Evolutionary conservation across 2,888 invertebrate genomes (phyloP), one percentile per base, ranked within the genome.

Genomic region (Ochlodes sylvanus): DNA sequence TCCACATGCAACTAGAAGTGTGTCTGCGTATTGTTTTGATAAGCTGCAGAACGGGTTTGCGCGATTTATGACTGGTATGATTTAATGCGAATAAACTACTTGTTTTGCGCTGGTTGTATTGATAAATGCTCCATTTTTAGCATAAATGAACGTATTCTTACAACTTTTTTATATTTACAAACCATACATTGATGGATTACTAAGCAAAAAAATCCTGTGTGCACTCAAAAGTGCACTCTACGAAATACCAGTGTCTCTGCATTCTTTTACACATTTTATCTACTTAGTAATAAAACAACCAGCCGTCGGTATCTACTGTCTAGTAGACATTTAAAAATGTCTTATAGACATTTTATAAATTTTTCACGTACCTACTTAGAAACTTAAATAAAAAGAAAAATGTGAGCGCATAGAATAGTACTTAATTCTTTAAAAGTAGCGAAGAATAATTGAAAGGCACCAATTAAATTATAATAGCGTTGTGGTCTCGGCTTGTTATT

Each of bases 21-120:
- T 93, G 92, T 92, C 90, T 91, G 92, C 87, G 92, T 92, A 93
- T 93, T 93, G 93, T 93, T 93, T 93, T 93, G 93, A 94, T 93
- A 93, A 92, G 93, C 92, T 92, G 91, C 82, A 85, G 85, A 93
- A 92, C 94, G 89, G 89, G 94, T 94, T 93, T 87, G 86, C 79
- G 78, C 88, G 91, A 94, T 93, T 93, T 94, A 93, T 90, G 87
- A 85, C 84, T 85, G 82, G 88, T 87, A 88, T 93, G 93, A 94
- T 94, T 93, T 93, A 93, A 93, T 89, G 90, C 87, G 93, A 93
- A 92, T 92, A 92, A 91, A 92, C 91, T 89, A 92, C 89, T 90
- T 84, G 87, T 84, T 79, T 87, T 83, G 85, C 85, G 82, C 86
- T 86, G 83, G 84, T 84, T 85, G 85, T 86, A 88, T 86, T 89